Evolutionary conservation across 1,140 invertebrate species (phyloP).

Genomic region (Megalonaias nervosa): DNA sequence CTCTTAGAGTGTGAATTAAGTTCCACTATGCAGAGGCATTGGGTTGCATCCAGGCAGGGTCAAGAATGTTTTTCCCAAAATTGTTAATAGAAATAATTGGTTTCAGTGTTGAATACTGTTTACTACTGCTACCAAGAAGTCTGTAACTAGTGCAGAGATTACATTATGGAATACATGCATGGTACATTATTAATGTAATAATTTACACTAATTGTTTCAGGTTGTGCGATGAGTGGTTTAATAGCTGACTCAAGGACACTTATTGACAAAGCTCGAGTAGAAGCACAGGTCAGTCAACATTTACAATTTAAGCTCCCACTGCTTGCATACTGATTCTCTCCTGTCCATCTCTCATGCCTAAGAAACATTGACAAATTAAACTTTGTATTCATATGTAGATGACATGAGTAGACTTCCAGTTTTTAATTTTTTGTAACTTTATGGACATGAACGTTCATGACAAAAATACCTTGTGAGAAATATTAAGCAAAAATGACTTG

Average conservation of each 20-base stretch:
- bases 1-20: too few species aligned
- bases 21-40: too few species aligned
- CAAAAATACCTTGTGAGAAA: too few species aligned
- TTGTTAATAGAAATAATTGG: conserved; percentile 1
- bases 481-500: too few species aligned
- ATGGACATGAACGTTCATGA: too few species aligned
- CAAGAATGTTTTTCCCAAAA: background rate
- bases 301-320: background rate
- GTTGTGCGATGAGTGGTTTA: conserved; percentile 96
- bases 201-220: conserved; percentile 62
- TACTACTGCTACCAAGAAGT: background rate
- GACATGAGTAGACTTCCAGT: too few species aligned
- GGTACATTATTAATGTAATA: conserved; percentile 4
- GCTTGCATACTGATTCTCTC: too few species aligned
- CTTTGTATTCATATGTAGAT: background rate
- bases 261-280: conserved; percentile 94
- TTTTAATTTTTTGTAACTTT: too few species aligned
- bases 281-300: conserved; percentile 78
- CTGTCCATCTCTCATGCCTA: too few species aligned
- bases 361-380: background rate
- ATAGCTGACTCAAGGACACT: conserved; percentile 98
- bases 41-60: background rate
- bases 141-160: background rate
- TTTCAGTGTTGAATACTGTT: background rate
- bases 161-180: background rate